Evolutionary conservation across 1,140 invertebrate species (phyloP).

Genomic region (Anagrus nilaparvatae): DNA sequence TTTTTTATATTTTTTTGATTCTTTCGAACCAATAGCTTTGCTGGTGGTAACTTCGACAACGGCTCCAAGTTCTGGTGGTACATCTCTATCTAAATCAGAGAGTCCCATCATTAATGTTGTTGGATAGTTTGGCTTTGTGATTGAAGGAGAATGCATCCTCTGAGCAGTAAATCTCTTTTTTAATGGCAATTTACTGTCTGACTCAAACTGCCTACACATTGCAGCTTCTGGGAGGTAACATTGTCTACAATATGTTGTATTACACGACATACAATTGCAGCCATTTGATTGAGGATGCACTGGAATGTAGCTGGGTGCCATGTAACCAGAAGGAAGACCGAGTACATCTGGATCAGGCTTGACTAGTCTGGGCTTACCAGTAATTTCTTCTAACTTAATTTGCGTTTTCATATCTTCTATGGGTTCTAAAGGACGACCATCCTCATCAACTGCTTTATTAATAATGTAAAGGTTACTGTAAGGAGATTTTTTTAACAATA

Average conservation of each 20-base stretch:
- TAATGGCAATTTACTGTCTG: slow-evolving; percentile 30
- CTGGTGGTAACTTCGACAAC: slow-evolving; percentile 4
- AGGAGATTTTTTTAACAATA: slow-evolving; percentile 35
- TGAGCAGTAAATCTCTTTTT: slow-evolving; percentile 36
- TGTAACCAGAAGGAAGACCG: no score
- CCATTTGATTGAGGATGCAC: slow-evolving; percentile 23
- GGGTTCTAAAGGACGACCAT: background rate
- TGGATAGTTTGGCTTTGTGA: slow-evolving; percentile 25
- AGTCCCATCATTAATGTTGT: slow-evolving; percentile 30
- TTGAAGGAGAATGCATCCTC: slow-evolving; percentile 22
- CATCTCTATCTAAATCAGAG: slow-evolving; percentile 15
- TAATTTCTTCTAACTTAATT: background rate
- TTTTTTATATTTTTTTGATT: slow-evolving; percentile 1
- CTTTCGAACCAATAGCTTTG: background rate
- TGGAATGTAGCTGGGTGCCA: slow-evolving; percentile 29
- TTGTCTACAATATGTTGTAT: no score
- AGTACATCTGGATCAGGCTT: slow-evolving; percentile 11
- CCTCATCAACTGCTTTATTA: slow-evolving; percentile 35
- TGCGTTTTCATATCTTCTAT: slow-evolving; percentile 8
- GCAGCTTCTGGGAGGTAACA: background rate
- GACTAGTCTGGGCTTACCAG: background rate
- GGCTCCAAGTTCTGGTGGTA: slow-evolving; percentile 1
- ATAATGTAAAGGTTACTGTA: slow-evolving; percentile 41
- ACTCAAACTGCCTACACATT: slow-evolving; percentile 9
- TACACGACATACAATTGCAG: no score